Percentiles rank a stretch among this genome's conserved stretches.
These are phyloP conservation scores for Chiridota heheva DNA, from an alignment of 35 echinoderm and acorn worm genomes.

Conservation along the genomic window DNA sequence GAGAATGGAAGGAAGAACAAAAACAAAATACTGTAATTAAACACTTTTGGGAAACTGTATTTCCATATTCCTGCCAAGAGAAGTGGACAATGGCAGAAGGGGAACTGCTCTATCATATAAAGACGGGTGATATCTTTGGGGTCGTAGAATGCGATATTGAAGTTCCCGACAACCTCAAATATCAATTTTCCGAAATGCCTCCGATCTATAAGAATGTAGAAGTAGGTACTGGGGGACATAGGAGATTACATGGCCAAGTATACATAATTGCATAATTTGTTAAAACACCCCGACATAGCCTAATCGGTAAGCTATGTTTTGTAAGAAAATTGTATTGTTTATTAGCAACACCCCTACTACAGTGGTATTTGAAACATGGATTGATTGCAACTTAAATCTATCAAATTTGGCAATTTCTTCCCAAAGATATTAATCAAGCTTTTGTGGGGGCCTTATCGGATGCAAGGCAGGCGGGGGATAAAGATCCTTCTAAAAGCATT, in stretches of 20 bases:
- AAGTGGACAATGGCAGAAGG: neutral
- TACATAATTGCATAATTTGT: neutral
- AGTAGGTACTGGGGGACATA: neutral
- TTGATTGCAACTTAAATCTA: constrained; percentile 5
- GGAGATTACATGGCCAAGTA: constrained; percentile 5
- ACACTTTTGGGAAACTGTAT: neutral
- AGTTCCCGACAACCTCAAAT: neutral
- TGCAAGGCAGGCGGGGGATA: constrained; percentile 6
- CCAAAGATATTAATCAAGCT: neutral
- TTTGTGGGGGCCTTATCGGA: constrained; percentile 33
- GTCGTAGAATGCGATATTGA: neutral
- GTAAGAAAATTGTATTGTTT: too few species aligned
- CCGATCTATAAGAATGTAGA: neutral
- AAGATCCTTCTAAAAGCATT: constrained; percentile 28
- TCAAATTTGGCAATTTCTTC: constrained; percentile 5
- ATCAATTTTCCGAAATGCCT: constrained; percentile 4
- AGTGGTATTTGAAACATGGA: constrained; percentile 18
- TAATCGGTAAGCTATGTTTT: too few species aligned
- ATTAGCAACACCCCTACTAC: constrained; percentile 7
- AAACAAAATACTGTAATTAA: neutral
- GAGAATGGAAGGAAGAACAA: neutral
- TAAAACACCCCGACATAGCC: neutral
- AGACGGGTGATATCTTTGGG: neutral
- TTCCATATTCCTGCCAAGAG: neutral
- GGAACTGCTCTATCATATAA: neutral